Evolutionary conservation across 2,113 vertebrate genomes (phyloP).

Genomic region (Leptocoma aspasia): DNA sequence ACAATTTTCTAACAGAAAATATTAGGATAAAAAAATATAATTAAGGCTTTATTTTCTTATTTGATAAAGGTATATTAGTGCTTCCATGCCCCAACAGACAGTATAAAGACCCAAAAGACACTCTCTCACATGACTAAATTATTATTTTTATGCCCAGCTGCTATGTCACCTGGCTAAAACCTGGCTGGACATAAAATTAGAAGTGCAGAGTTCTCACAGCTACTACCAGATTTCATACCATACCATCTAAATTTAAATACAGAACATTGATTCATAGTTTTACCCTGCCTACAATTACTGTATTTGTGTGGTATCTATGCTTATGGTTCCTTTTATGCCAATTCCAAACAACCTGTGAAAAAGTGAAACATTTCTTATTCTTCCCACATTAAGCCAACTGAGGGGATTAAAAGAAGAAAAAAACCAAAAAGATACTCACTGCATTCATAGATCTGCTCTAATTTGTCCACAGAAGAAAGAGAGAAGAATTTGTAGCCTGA

Average conservation of each 20-base stretch:
- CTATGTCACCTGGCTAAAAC: not conserved
- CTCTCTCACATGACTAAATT: not conserved
- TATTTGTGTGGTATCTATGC: not conserved
- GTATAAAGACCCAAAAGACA: not conserved
- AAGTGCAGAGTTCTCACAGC: not conserved
- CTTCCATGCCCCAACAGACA: not conserved
- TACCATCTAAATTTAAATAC: not conserved
- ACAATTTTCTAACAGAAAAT: not conserved
- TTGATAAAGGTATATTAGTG: not conserved
- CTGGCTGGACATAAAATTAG: not conserved
- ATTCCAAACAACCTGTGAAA: not conserved
- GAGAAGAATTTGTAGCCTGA: conserved; percentile 99
- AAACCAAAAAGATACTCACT: conserved; percentile 80
- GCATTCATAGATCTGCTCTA: conserved; percentile 99
- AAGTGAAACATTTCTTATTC: not conserved
- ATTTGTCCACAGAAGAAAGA: conserved; percentile 96
- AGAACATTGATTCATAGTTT: not conserved
- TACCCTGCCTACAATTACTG: not conserved
- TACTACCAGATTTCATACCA: not conserved
- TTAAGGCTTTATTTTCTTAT: not conserved
- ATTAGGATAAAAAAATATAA: not conserved
- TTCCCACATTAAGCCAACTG: not conserved
- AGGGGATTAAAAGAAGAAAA: not conserved
- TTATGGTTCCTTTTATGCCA: not conserved
- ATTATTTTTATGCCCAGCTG: not conserved